These are phyloP conservation scores for Hoplodrina ambigua DNA, from an alignment of 2,888 invertebrate species.

Conservation along the genomic window DNA sequence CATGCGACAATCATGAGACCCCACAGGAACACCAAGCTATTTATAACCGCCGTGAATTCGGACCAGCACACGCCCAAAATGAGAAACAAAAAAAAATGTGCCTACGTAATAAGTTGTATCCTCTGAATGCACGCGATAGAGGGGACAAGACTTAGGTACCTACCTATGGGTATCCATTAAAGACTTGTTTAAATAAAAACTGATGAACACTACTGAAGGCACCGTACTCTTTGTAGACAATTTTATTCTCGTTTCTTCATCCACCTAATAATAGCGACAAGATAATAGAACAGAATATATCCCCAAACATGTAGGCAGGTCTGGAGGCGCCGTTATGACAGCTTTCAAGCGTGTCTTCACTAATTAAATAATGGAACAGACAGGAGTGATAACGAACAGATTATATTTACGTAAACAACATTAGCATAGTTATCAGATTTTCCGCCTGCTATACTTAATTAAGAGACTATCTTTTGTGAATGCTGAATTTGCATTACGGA, in stretches of 20 bases:
- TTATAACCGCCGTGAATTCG: constrained; percentile 6
- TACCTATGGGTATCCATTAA: too few species aligned
- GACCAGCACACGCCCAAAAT: not conserved
- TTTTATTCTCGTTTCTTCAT: constrained; percentile 32
- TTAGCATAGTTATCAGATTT: constrained; percentile 62
- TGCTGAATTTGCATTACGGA: not conserved
- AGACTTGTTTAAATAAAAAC: too few species aligned
- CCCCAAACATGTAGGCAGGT: constrained; percentile 68
- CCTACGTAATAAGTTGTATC: not conserved
- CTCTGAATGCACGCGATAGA: not conserved
- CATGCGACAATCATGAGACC: constrained; percentile 8
- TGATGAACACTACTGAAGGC: not conserved
- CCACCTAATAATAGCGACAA: constrained; percentile 56
- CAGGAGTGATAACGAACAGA: constrained; percentile 73
- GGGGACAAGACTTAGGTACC: too few species aligned
- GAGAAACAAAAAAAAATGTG: not conserved
- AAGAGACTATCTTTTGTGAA: constrained; percentile 15
- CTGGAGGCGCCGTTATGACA: constrained; percentile 81
- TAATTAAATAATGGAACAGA: constrained; percentile 79
- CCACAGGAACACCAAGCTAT: constrained; percentile 26
- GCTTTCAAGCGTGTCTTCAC: constrained; percentile 78
- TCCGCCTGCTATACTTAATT: constrained; percentile 30
- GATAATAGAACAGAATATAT: constrained; percentile 66
- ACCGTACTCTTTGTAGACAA: constrained; percentile 7
- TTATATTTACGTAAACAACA: constrained; percentile 69